These are phyloP conservation scores for Andrena flavipes DNA, from an alignment of 2,888 invertebrate genomes.

Conservation along the genomic window DNA sequence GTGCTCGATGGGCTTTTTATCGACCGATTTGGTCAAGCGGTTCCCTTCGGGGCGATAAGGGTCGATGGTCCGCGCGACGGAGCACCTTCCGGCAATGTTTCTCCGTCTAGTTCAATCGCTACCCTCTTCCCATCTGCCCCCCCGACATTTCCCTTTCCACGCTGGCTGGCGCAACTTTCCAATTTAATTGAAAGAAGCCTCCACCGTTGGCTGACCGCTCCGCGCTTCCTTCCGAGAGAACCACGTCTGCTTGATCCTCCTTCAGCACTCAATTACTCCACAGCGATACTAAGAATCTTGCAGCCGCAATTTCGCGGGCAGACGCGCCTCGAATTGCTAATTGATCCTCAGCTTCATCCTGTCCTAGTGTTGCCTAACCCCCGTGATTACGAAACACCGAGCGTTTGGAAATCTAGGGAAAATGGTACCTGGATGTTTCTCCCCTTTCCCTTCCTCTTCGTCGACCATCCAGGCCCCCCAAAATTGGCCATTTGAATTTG, in stretches of 20 bases:
- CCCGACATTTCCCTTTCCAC: constrained; percentile 28
- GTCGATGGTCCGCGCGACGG: constrained; percentile 70
- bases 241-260: constrained; percentile 12
- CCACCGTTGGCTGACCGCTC: constrained; percentile 22
- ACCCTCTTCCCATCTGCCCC: constrained; percentile 35
- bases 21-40: constrained; percentile 81
- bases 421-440: not conserved
- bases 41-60: constrained; percentile 81
- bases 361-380: too few species aligned
- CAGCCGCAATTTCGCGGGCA: not conserved
- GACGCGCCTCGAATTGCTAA: not conserved
- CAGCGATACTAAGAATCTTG: not conserved
- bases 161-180: constrained; percentile 63
- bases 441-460: not conserved
- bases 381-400: too few species aligned
- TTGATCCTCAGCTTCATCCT: not conserved
- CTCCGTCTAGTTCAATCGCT: constrained; percentile 44
- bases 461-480: not conserved
- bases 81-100: constrained; percentile 22
- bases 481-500: constrained; percentile 13
- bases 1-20: constrained; percentile 79
- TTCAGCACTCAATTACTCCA: constrained; percentile 17
- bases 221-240: constrained; percentile 13
- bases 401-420: too few species aligned
- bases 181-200: constrained; percentile 80